Conservation (phyloP, 2,888 invertebrate genomes). For the Hoplodrina blanda region DNA sequence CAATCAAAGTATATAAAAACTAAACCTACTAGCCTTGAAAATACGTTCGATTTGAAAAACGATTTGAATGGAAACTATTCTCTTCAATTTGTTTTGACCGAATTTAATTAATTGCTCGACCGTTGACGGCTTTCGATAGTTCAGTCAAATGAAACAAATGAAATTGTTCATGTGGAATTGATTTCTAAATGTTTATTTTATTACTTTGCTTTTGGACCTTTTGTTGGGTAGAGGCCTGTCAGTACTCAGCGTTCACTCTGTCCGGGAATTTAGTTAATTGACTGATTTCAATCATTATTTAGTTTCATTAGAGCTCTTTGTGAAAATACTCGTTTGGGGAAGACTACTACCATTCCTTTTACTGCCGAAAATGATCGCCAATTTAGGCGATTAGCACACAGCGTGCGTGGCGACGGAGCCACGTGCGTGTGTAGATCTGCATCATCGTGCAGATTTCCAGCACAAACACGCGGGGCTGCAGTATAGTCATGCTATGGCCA, state of each 20-base stretch:
- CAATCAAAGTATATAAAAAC: too few relatives aligned
- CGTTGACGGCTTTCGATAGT: slow-evolving; percentile 19
- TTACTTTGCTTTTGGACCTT: background rate
- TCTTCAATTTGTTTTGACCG: slow-evolving; percentile 4
- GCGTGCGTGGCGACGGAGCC: too few relatives aligned
- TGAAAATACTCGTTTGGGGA: background rate
- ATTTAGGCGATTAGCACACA: too few relatives aligned
- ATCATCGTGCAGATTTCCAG: too few relatives aligned
- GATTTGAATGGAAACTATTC: slow-evolving; percentile 23
- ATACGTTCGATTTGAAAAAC: slow-evolving; percentile 1
- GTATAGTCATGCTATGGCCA: too few relatives aligned
- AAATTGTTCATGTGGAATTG: slow-evolving; percentile 15
- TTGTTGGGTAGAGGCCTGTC: background rate
- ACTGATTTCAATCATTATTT: background rate
- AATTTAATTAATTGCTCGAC: slow-evolving; percentile 31
- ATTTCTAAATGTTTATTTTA: slow-evolving; percentile 20
- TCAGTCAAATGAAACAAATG: slow-evolving; percentile 23
- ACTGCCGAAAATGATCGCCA: too few relatives aligned
- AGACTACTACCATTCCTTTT: too few relatives aligned
- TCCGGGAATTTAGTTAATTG: too few relatives aligned
- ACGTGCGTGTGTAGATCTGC: too few relatives aligned
- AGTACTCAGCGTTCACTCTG: background rate
- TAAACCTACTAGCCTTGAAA: background rate
- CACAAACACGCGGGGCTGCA: too few relatives aligned
- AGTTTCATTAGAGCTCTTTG: background rate